Evolutionary conservation across 1,140 invertebrate genomes (phyloP).

Genomic region (Coenobita brevimanus): DNA sequence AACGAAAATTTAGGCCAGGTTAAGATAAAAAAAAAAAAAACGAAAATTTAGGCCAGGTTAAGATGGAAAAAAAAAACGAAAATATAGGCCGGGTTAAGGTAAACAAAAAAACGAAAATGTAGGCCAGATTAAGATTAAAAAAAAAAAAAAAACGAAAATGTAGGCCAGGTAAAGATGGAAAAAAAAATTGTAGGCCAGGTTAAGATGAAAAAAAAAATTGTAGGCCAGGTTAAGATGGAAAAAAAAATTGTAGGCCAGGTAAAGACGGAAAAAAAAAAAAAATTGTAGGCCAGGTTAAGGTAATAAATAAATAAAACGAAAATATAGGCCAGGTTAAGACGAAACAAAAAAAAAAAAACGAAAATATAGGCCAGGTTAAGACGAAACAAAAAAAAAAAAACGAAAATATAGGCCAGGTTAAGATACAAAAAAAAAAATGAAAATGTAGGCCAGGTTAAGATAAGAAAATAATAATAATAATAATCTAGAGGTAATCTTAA

Average conservation of each 20-base stretch:
- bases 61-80: neutral
- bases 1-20: no score
- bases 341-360: neutral
- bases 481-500: no score
- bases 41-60: neutral
- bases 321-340: no score
- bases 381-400: neutral
- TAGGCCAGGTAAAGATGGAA: neutral
- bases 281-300: no score
- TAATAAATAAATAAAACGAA: no score
- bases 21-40: no score
- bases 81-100: neutral
- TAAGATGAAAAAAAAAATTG: neutral
- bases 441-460: no score
- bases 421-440: neutral
- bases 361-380: neutral
- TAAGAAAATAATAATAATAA: no score
- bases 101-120: neutral
- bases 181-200: neutral
- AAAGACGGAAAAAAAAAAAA: no score
- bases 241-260: no score
- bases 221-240: no score
- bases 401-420: neutral
- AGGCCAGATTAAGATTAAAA: neutral
- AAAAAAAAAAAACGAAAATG: neutral